phyloP scores from a whole-genome alignment of 2,113 vertebrate genomes.

The Hippocampus barbouri region DNA sequence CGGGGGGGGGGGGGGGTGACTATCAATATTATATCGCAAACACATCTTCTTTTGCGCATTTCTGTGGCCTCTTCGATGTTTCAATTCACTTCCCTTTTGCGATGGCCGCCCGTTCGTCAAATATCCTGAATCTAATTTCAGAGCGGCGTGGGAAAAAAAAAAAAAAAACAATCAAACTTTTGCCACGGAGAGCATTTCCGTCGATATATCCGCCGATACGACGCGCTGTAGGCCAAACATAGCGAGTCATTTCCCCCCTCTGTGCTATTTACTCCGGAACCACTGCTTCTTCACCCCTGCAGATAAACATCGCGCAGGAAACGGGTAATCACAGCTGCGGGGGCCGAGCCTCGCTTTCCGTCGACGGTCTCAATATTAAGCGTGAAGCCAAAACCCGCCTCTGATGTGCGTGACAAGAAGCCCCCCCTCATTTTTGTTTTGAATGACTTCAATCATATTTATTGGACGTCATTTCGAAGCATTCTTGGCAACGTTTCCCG shows the following conservation, averaged over 20 bases:
- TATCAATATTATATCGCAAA: neutral
- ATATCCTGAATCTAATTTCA: neutral
- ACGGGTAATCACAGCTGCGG: conserved; percentile 54
- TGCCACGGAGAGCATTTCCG: conserved; percentile 2
- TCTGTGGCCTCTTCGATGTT: too few species aligned
- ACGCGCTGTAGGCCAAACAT: conserved; percentile 10
- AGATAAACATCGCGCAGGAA: conserved; percentile 67
- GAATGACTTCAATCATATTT: neutral
- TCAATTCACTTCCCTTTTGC: too few species aligned
- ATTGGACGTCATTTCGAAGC: neutral
- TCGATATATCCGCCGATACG: conserved; percentile 3
- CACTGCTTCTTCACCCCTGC: conserved; percentile 49
- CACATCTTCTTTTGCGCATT: neutral
- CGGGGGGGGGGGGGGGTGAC: too few species aligned
- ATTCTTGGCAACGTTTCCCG: neutral
- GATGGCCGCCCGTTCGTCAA: neutral
- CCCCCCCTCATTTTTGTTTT: neutral
- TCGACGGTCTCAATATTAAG: conserved; percentile 40
- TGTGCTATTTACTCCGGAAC: conserved; percentile 42
- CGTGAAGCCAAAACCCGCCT: conserved; percentile 10
- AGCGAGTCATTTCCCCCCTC: conserved; percentile 31
- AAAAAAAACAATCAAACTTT: neutral
- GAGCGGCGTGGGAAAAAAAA: neutral
- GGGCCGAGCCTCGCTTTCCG: neutral
- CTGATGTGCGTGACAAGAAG: conserved; percentile 1